A percentile compares a stretch with the other conserved stretches of the same genome.
phyloP scores from a whole-genome alignment of 2,888 invertebrate genomes.

The Orchestes rusci region DNA sequence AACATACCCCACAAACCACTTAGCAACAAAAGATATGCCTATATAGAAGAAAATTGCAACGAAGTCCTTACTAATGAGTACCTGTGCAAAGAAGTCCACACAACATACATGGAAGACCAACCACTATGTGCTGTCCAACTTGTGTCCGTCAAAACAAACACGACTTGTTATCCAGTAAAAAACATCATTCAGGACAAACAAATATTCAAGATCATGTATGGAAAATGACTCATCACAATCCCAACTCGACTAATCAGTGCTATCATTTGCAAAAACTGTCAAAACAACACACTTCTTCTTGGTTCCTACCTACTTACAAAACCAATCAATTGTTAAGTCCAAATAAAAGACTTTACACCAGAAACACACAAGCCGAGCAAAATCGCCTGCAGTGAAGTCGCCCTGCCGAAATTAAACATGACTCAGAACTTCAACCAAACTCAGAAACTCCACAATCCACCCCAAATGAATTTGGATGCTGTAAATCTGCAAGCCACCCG shows the following conservation, averaged over 20 bases:
- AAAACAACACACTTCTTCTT: background rate
- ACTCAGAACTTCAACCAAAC: too few relatives aligned
- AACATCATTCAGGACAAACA: background rate
- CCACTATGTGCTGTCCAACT: slow-evolving; percentile 1
- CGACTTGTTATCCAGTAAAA: slow-evolving; percentile 3
- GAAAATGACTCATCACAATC: too few relatives aligned
- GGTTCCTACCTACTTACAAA: background rate
- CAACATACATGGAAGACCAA: background rate
- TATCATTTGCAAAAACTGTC: too few relatives aligned
- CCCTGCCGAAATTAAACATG: too few relatives aligned
- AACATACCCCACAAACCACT: slow-evolving; percentile 3
- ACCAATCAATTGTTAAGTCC: background rate
- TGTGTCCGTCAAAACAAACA: background rate
- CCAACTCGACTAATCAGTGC: too few relatives aligned
- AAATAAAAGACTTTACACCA: background rate
- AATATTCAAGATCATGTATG: background rate
- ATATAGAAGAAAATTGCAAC: background rate
- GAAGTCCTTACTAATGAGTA: background rate
- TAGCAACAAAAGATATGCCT: too few relatives aligned
- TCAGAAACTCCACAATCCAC: too few relatives aligned
- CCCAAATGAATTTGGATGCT: too few relatives aligned
- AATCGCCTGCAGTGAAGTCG: too few relatives aligned
- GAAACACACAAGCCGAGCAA: background rate
- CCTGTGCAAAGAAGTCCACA: too few relatives aligned
- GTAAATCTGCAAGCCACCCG: too few relatives aligned